A percentile compares a stretch with the other conserved stretches of the same genome.
Conservation (phyloP, 2,797 vertebrate genomes). For the Sebastes trivittatus region DNA sequence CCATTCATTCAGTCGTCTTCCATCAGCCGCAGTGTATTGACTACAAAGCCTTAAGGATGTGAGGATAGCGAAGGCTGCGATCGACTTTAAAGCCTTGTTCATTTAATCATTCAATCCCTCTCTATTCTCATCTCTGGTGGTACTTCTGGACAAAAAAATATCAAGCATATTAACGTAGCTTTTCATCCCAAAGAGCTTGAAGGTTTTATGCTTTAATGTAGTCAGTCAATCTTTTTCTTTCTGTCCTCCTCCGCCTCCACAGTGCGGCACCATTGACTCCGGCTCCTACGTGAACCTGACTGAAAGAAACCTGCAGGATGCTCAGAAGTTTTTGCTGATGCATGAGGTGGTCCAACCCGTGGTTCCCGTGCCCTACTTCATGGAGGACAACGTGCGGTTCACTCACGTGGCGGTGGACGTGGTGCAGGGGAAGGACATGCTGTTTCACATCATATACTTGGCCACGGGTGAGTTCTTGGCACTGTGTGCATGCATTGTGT, state of each 20-base stretch:
- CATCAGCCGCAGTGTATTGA: conserved; percentile 43
- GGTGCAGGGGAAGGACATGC: conserved; percentile 93
- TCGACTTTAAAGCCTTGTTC: conserved; percentile 56
- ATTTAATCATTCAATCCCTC: conserved; percentile 58
- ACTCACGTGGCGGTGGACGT: conserved; percentile 95
- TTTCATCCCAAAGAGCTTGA: not conserved
- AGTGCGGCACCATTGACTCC: conserved; percentile 96
- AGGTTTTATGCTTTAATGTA: conserved; percentile 30
- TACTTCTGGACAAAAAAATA: conserved; percentile 27
- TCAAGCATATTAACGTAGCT: conserved; percentile 37
- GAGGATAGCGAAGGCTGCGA: conserved; percentile 40
- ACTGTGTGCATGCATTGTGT: not conserved
- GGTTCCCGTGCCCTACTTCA: conserved; percentile 90
- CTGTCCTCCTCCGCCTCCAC: conserved; percentile 2
- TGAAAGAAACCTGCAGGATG: conserved; percentile 94
- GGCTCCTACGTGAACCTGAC: conserved; percentile 94
- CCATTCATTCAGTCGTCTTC: conserved; percentile 31
- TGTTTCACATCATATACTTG: conserved; percentile 95
- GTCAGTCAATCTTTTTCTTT: conserved; percentile 39
- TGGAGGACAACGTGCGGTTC: conserved; percentile 95
- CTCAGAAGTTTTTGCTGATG: conserved; percentile 96
- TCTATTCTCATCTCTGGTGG: conserved; percentile 26
- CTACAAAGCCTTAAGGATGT: conserved; percentile 51
- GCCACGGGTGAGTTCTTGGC: conserved; percentile 87
- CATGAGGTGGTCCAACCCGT: conserved; percentile 95